Base-by-base conservation (phyloP, 2,113 vertebrate genomes). In the Genyomyrus donnyi region DNA sequence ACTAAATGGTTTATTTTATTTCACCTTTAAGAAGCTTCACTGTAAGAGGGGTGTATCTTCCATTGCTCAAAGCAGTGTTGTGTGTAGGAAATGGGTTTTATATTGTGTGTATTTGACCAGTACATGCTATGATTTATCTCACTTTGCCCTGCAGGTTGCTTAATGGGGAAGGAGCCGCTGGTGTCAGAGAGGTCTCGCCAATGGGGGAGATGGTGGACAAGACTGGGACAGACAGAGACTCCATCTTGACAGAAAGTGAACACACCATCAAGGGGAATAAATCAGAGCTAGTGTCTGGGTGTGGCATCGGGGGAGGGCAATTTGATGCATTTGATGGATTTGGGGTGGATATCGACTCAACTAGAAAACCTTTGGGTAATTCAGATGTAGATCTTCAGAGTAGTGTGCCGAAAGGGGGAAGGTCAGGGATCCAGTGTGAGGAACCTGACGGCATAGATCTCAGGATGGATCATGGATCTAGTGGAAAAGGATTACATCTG, bases 91-190 rank as follows among this genome's bases (percentile, higher is more conserved):
- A 48, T 48, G 17, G 35, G 2, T 39, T 84, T 85, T 42, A 85
- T 85, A 24, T 85, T 46, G 84, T 48, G 35, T 58, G 2, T 58
- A 7, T 42, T 84, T 84, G 35, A 31, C 53, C 13, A 39, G 49
- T 58, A 56, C 17, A 39, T 42, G 19, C 56, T 66, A 66, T 86
- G 21, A 87, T 66, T 1, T 31, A 83, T 86, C 31, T 1, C 46
- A 48, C 11, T 31, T 89, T 24, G 27, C 2, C 50, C 90, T 21
- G 17, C 90, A 96, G 96, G 50, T 92, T 96, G 74, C 90, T 95
- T 85, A 92, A 92, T 85, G 52, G 50, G 11, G 77, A 89, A 84
- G 89, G 46, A 45, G 91, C 94, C 46, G 58, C 88, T 21, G 90
- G 90, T 19, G 90, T 90, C 7, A 70, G 49, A 4, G 89, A 92